Evolutionary conservation across 2,113 vertebrate genomes (phyloP), one percentile per base, ranked within the genome.

Genomic region (Xiphias gladius): DNA sequence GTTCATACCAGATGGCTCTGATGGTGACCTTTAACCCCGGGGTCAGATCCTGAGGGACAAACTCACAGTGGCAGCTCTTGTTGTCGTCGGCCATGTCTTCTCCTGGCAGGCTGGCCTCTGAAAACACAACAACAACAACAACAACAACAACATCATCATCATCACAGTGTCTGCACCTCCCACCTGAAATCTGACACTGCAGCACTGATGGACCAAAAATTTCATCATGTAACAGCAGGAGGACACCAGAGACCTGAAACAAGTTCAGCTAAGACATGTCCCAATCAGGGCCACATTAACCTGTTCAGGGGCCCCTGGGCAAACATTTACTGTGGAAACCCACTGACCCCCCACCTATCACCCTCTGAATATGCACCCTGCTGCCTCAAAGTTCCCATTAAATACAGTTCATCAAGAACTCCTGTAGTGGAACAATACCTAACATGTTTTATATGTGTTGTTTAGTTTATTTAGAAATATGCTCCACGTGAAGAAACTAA

Each of bases 21-120:
- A 99, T 99, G 94, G 97, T 97, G 93, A 97, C 97, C 96, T 99
- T 99, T 75, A 99, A 94, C 68, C 97, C 98, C 0, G 97, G 98
- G 0, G 98, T 98, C 91, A 99, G 94, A 66, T 99, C 98, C 88
- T 99, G 97, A 0, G 97, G 96, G 72, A 98, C 96, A 66, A 99
- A 99, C 93, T 99, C 98, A 84, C 97, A 99, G 93, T 97, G 97
- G 85, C 97, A 99, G 92, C 97, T 98, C 91, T 98, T 99, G 89
- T 99, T 99, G 92, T 99, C 98, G 4, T 99, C 97, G 0, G 91
- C 96, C 65, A 97, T 91, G 64, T 99, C 98, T 87, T 99, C 98
- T 69, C 97, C 98, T 0, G 97, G 98, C 11, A 99, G 96, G 69
- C 97, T 97, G 73, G 96, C 97, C 86, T 98, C 97, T 99, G 87